Conservation (phyloP, 2,113 vertebrate species). For the Solea solea region DNA sequence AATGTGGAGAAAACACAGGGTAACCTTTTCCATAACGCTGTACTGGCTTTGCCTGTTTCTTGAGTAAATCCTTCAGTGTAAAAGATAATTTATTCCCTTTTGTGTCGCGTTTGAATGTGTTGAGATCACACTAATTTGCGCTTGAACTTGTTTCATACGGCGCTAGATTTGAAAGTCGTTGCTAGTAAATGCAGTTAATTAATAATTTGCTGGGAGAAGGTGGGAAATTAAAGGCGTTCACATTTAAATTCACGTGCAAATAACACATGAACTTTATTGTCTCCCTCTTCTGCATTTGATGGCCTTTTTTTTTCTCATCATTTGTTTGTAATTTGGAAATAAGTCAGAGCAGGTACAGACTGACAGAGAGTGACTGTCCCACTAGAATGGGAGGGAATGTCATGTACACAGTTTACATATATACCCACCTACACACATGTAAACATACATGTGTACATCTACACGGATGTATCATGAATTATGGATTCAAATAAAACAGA, state of each 20-base stretch:
- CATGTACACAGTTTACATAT: too few species aligned
- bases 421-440: too few species aligned
- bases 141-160: slow-evolving; percentile 13
- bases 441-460: too few species aligned
- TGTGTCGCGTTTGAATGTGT: slow-evolving; percentile 4
- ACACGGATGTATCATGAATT: too few species aligned
- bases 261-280: slow-evolving; percentile 29
- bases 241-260: not conserved
- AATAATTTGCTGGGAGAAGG: slow-evolving; percentile 19
- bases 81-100: not conserved
- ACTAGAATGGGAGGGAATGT: too few species aligned
- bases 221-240: slow-evolving; percentile 20
- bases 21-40: slow-evolving; percentile 19
- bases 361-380: too few species aligned
- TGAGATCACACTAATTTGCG: slow-evolving; percentile 12
- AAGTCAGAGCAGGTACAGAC: too few species aligned
- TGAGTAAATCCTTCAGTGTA: not conserved
- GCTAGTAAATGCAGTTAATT: slow-evolving; percentile 20
- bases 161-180: slow-evolving; percentile 12
- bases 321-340: too few species aligned
- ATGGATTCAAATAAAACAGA: too few species aligned
- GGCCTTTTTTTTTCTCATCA: too few species aligned
- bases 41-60: slow-evolving; percentile 3
- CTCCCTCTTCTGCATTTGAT: not conserved
- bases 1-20: slow-evolving; percentile 22